Evolutionary conservation across 2,888 invertebrate species (phyloP).

Genomic region (Synanthedon vespiformis): DNA sequence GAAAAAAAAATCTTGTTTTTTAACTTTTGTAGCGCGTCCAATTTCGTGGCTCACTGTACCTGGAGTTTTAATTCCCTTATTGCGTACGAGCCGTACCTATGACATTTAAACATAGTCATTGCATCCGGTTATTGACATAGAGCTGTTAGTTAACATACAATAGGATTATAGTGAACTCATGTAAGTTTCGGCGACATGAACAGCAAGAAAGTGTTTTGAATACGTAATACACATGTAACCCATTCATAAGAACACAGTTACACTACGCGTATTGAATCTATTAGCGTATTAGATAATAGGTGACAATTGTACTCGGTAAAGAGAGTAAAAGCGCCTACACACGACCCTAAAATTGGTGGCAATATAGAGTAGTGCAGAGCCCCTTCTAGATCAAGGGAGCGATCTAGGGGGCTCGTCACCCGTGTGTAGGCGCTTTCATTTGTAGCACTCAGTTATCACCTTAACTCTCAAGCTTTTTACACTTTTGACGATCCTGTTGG

Average conservation of each 20-base stretch:
- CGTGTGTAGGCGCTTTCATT: too few species aligned
- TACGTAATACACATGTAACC: slow-evolving; percentile 4
- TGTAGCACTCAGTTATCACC: too few species aligned
- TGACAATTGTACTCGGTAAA: background rate
- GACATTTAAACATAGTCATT: background rate
- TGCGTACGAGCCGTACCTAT: background rate
- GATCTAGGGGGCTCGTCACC: too few species aligned
- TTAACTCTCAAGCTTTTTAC: too few species aligned
- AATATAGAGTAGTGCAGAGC: too few species aligned
- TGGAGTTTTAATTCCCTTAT: background rate
- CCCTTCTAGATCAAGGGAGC: too few species aligned
- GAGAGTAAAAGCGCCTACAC: background rate
- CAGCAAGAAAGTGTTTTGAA: slow-evolving; percentile 7
- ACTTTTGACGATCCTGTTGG: too few species aligned
- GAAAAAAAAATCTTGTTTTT: too few species aligned
- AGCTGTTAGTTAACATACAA: slow-evolving; percentile 1
- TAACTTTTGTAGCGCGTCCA: too few species aligned
- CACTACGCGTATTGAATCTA: slow-evolving; percentile 19
- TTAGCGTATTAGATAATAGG: slow-evolving; percentile 8
- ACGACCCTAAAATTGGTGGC: too few species aligned
- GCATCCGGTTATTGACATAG: background rate
- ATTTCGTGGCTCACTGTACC: too few species aligned
- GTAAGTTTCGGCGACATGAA: slow-evolving; percentile 5
- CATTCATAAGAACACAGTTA: slow-evolving; percentile 28
- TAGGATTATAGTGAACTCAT: slow-evolving; percentile 1